Conservation (phyloP, 2,797 vertebrate genomes). For the Loriculus beryllinus region DNA sequence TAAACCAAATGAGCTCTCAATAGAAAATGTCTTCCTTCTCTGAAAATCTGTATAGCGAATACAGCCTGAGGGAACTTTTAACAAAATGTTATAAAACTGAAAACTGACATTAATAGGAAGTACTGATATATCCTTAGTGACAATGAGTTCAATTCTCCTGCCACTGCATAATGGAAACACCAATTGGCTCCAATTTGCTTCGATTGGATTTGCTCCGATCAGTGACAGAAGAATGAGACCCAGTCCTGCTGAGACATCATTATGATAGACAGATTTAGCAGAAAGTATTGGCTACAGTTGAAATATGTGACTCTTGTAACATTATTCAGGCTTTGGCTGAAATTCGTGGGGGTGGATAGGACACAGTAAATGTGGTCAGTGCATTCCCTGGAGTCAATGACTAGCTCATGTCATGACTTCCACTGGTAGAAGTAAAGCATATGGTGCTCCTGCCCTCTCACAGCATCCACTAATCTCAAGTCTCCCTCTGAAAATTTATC, state of each 20-base stretch:
- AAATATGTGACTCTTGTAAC: neutral
- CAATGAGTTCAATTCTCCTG: slow-evolving; percentile 63
- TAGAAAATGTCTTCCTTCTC: slow-evolving; percentile 58
- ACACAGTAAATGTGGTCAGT: neutral
- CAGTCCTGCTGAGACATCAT: slow-evolving; percentile 67
- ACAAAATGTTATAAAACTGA: slow-evolving; percentile 72
- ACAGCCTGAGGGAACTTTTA: slow-evolving; percentile 73
- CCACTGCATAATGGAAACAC: slow-evolving; percentile 46
- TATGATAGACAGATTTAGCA: slow-evolving; percentile 51
- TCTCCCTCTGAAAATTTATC: neutral
- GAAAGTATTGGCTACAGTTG: slow-evolving; percentile 24
- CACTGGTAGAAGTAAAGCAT: neutral
- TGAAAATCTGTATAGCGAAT: slow-evolving; percentile 68
- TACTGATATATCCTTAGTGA: slow-evolving; percentile 75
- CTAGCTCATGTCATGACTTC: neutral
- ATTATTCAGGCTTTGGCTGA: neutral
- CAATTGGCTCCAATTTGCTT: slow-evolving; percentile 62
- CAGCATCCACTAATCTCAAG: neutral
- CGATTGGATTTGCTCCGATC: slow-evolving; percentile 46
- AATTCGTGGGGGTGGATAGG: neutral
- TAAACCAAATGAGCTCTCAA: slow-evolving; percentile 42
- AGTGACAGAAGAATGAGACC: slow-evolving; percentile 39
- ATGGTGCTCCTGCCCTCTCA: neutral
- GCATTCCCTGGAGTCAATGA: neutral
- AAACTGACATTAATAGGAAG: slow-evolving; percentile 76